phyloP scores from a whole-genome alignment of 1,140 invertebrate genomes.

The Drosophila aff. region DNA sequence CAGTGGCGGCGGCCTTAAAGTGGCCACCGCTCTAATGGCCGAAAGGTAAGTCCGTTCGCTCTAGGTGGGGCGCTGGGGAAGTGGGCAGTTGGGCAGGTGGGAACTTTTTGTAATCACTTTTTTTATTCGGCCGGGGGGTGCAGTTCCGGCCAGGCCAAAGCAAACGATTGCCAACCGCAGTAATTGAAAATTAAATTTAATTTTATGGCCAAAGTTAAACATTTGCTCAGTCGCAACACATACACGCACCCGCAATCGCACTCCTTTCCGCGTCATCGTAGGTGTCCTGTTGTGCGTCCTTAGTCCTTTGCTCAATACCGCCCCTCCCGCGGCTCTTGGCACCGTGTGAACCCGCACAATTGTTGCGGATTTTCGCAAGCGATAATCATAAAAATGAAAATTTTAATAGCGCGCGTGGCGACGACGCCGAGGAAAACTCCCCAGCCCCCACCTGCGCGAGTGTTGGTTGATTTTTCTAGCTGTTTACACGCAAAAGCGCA shows the following conservation, averaged over 20 bases:
- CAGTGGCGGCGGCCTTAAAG: slow-evolving; percentile 38
- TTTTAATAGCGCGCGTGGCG: slow-evolving; percentile 73
- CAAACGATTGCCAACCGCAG: slow-evolving; percentile 55
- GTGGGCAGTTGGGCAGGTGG: slow-evolving; percentile 7
- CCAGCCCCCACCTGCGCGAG: slow-evolving; percentile 1
- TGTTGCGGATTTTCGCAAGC: slow-evolving; percentile 73
- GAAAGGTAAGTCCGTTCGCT: slow-evolving; percentile 17
- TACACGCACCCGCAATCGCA: slow-evolving; percentile 28
- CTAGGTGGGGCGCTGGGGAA: neutral
- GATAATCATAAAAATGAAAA: slow-evolving; percentile 82
- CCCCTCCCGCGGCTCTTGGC: neutral
- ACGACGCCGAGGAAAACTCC: neutral
- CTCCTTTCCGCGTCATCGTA: slow-evolving; percentile 34
- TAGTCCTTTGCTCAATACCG: slow-evolving; percentile 3
- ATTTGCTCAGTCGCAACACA: slow-evolving; percentile 43
- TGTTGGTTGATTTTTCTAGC: slow-evolving; percentile 46
- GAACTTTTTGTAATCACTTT: slow-evolving; percentile 26
- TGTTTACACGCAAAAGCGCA: slow-evolving; percentile 25
- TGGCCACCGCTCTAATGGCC: slow-evolving; percentile 46
- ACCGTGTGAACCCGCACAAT: slow-evolving; percentile 63
- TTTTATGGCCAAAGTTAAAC: slow-evolving; percentile 80
- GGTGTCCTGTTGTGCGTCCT: slow-evolving; percentile 25
- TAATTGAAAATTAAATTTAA: slow-evolving; percentile 84
- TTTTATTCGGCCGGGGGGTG: slow-evolving; percentile 25
- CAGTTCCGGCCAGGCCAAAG: slow-evolving; percentile 13